Conservation (phyloP, 2,113 vertebrate genomes). For the Petroica traversi region DNA sequence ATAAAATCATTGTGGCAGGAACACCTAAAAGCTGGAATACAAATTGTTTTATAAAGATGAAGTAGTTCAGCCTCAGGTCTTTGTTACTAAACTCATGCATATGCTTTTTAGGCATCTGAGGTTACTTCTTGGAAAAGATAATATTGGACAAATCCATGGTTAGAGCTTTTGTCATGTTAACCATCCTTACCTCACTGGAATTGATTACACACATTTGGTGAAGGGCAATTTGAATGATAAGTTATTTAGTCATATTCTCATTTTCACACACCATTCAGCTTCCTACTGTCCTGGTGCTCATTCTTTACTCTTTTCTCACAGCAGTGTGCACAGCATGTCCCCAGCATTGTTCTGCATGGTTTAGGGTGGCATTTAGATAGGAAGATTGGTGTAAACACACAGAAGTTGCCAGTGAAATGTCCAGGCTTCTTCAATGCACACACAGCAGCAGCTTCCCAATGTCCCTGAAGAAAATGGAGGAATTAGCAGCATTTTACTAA, state of each 20-base stretch:
- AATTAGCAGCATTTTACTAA: background rate
- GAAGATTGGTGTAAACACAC: slow-evolving; percentile 40
- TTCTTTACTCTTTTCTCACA: slow-evolving; percentile 47
- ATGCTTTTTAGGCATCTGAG: slow-evolving; percentile 54
- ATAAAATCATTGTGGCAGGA: slow-evolving; percentile 62
- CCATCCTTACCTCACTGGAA: slow-evolving; percentile 65
- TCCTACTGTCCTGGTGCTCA: slow-evolving; percentile 65
- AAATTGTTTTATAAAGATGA: slow-evolving; percentile 54
- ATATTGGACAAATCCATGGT: slow-evolving; percentile 69
- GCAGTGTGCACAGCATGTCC: slow-evolving; percentile 42
- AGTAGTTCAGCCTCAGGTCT: slow-evolving; percentile 22
- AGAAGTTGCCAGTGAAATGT: slow-evolving; percentile 32
- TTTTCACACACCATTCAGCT: slow-evolving; percentile 71
- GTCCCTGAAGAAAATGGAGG: background rate
- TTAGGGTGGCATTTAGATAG: slow-evolving; percentile 59
- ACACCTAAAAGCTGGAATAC: slow-evolving; percentile 62
- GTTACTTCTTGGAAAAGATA: slow-evolving; percentile 66
- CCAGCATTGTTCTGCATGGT: slow-evolving; percentile 32
- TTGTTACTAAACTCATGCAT: slow-evolving; percentile 61
- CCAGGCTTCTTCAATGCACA: background rate
- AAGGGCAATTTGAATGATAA: slow-evolving; percentile 69
- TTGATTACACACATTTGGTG: slow-evolving; percentile 67
- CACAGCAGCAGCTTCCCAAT: background rate
- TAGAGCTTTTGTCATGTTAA: slow-evolving; percentile 73
- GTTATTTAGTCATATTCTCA: slow-evolving; percentile 66